Conservation (phyloP, 2,888 invertebrate species). For the Clistopyga incitator region DNA sequence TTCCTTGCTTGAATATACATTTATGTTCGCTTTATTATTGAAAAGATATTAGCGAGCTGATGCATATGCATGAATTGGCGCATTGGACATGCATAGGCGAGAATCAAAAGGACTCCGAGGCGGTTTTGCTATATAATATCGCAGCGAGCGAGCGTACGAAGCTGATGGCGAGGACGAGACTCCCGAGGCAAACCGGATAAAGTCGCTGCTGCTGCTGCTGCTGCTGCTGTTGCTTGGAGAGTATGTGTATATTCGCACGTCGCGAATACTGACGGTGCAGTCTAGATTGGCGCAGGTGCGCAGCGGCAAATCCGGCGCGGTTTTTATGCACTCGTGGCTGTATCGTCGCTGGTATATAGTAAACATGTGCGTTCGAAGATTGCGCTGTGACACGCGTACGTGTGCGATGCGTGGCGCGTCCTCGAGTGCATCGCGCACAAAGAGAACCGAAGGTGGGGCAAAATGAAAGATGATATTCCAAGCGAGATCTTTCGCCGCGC, state of each 20-base stretch:
- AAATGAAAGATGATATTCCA: not conserved
- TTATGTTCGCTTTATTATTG: slow-evolving; percentile 4
- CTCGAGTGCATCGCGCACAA: slow-evolving; percentile 7
- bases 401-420: slow-evolving; percentile 1
- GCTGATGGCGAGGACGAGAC: slow-evolving; percentile 45
- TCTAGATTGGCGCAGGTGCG: slow-evolving; percentile 61
- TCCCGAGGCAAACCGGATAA: slow-evolving; percentile 62
- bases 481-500: too few relatives aligned
- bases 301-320: slow-evolving; percentile 38
- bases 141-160: not conserved
- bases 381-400: slow-evolving; percentile 15
- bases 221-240: too few relatives aligned
- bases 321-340: slow-evolving; percentile 22
- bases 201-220: not conserved
- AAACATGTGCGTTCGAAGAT: slow-evolving; percentile 20
- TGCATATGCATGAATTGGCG: slow-evolving; percentile 6
- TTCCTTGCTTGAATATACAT: not conserved
- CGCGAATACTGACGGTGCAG: slow-evolving; percentile 27
- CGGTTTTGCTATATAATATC: not conserved
- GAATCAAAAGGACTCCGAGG: slow-evolving; percentile 7
- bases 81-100: not conserved
- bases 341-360: slow-evolving; percentile 8
- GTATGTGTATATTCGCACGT: slow-evolving; percentile 23
- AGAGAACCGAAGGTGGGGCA: not conserved
- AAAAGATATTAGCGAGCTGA: slow-evolving; percentile 14